A percentile compares a stretch with the other conserved stretches of the same genome.
These are phyloP conservation scores for Acanthosoma haemorrhoidale DNA, from an alignment of 2,888 invertebrate species.

Conservation along the genomic window DNA sequence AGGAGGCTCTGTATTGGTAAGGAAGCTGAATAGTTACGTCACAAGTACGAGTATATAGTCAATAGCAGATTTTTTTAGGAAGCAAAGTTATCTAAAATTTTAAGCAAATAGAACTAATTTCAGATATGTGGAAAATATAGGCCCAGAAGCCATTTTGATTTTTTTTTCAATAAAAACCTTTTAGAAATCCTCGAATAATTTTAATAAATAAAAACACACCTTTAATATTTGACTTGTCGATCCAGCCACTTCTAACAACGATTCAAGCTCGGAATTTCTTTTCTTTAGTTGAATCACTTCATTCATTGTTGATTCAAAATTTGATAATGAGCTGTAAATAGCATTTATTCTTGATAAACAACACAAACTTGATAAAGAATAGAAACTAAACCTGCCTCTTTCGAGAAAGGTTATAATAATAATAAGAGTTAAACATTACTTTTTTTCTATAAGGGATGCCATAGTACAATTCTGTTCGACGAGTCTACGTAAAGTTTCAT, in stretches of 20 bases:
- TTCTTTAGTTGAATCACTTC: constrained; percentile 13
- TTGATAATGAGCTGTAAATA: background rate
- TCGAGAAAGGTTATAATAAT: background rate
- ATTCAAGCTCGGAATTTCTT: constrained; percentile 19
- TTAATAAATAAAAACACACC: background rate
- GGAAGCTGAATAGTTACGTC: too few relatives aligned
- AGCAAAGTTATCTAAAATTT: too few relatives aligned
- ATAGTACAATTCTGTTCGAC: constrained; percentile 18
- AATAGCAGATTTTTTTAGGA: too few relatives aligned
- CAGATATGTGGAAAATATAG: too few relatives aligned
- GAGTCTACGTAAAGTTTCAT: background rate
- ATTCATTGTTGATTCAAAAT: constrained; percentile 4
- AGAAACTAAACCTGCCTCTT: background rate
- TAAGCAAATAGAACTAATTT: too few relatives aligned
- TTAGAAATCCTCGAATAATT: too few relatives aligned
- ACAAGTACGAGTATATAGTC: too few relatives aligned
- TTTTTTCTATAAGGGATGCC: background rate
- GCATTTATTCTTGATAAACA: too few relatives aligned
- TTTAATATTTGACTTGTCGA: constrained; percentile 18
- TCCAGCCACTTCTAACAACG: constrained; percentile 5
- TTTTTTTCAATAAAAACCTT: too few relatives aligned
- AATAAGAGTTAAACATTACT: background rate
- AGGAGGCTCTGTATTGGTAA: too few relatives aligned
- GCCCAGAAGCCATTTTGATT: too few relatives aligned
- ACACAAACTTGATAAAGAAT: background rate